Conservation (phyloP, 2,113 vertebrate genomes). For the Euleptes europaea region DNA sequence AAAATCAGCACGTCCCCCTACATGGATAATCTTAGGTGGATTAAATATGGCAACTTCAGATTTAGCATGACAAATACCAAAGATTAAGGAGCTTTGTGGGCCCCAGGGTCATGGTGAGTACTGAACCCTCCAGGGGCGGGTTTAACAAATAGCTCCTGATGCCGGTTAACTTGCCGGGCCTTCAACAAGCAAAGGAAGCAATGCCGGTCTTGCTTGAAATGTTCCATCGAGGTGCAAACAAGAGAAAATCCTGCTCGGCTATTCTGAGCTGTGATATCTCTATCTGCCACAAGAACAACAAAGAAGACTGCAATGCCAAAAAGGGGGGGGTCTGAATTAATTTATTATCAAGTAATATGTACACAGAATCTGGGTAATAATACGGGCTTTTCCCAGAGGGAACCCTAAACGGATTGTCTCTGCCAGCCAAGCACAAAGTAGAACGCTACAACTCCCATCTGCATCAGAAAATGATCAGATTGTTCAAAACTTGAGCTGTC, state of each 20-base stretch:
- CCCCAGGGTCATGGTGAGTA: background rate
- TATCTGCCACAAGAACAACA: background rate
- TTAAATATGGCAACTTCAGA: background rate
- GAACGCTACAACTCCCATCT: constrained; percentile 20
- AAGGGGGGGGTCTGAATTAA: background rate
- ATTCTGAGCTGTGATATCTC: background rate
- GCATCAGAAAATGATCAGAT: constrained; percentile 15
- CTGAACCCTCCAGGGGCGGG: background rate
- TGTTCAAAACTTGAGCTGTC: constrained; percentile 50
- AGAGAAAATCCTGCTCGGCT: constrained; percentile 12
- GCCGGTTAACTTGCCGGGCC: constrained; percentile 15
- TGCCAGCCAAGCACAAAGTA: background rate
- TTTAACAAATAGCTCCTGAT: constrained; percentile 17
- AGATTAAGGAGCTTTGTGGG: background rate
- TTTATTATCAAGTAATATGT: constrained; percentile 22
- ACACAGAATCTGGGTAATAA: constrained; percentile 31
- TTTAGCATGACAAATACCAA: background rate
- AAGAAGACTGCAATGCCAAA: too few relatives aligned
- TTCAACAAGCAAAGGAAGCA: constrained; percentile 2
- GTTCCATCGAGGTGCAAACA: background rate
- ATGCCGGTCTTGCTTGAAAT: background rate
- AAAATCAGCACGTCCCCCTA: background rate
- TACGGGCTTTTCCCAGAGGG: background rate
- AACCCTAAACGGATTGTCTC: background rate
- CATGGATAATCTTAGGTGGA: background rate